phyloP scores from a whole-genome alignment of 2,797 vertebrate species.

The Pristis pectinata region DNA sequence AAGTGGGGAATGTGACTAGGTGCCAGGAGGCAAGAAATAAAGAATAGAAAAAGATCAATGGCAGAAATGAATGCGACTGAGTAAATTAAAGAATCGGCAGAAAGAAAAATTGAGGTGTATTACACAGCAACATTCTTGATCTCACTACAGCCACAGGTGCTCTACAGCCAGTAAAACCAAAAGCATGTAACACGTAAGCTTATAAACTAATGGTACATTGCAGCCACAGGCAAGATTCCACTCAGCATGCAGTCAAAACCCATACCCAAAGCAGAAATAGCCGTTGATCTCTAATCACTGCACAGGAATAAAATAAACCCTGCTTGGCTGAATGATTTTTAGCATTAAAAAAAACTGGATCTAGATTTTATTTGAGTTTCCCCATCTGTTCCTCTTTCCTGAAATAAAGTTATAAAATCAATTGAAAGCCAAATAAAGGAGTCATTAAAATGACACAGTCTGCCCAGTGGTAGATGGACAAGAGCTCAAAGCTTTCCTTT shows the following conservation, averaged over 20 bases:
- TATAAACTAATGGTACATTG: background rate
- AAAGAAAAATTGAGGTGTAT: background rate
- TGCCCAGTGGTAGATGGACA: background rate
- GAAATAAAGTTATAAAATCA: background rate
- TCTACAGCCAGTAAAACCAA: background rate
- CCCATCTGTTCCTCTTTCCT: too few relatives aligned
- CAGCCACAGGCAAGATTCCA: background rate
- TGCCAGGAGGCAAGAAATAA: constrained; percentile 43
- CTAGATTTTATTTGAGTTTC: background rate
- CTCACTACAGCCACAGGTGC: background rate
- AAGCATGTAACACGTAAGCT: background rate
- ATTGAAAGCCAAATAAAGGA: background rate
- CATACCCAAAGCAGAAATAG: background rate
- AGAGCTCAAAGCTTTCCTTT: background rate
- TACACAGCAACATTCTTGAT: background rate
- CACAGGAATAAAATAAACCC: background rate
- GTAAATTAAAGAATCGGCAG: too few relatives aligned
- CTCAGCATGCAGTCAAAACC: background rate
- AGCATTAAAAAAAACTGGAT: background rate
- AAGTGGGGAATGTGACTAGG: too few relatives aligned
- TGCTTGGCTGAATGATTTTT: background rate
- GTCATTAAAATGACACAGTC: background rate
- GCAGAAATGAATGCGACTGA: background rate
- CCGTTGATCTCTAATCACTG: background rate
- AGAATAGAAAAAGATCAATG: constrained; percentile 57